Evolutionary conservation across 2,797 vertebrate species (phyloP).

Genomic region (Myotis vivesi): DNA sequence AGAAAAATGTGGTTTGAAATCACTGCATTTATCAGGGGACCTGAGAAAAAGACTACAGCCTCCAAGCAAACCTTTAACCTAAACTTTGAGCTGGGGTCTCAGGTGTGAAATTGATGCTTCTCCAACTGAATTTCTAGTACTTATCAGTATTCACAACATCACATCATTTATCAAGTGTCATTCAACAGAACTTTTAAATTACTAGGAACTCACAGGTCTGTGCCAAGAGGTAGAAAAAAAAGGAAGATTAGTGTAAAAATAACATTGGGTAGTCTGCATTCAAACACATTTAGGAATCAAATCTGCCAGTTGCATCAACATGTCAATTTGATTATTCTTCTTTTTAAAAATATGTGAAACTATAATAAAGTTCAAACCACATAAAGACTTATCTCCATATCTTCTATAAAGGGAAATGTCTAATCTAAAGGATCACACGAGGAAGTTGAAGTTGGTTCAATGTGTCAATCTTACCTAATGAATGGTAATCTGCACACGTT

Average conservation of each 20-base stretch:
- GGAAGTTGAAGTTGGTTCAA: neutral
- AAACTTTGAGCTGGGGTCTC: conserved; percentile 55
- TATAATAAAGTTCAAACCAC: conserved; percentile 22
- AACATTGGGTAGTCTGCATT: neutral
- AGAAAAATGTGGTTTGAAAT: conserved; percentile 75
- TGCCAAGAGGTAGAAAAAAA: neutral
- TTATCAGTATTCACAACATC: conserved; percentile 42
- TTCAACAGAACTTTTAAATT: conserved; percentile 69
- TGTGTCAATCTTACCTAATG: neutral
- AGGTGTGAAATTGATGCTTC: conserved; percentile 65
- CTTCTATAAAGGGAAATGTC: neutral
- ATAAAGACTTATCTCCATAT: neutral
- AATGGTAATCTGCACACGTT: neutral
- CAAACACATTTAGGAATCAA: conserved; percentile 6
- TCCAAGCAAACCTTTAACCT: conserved; percentile 71
- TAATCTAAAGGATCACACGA: neutral
- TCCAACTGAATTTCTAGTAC: neutral
- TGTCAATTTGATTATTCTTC: neutral
- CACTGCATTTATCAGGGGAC: conserved; percentile 54
- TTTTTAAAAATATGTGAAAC: conserved; percentile 29
- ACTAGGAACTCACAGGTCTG: neutral
- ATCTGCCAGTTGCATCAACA: conserved; percentile 9
- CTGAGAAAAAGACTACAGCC: conserved; percentile 11
- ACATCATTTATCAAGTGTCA: conserved; percentile 37
- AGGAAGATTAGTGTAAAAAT: neutral